These are phyloP conservation scores for Erythrolamprus reginae DNA, from an alignment of 2,113 vertebrate genomes.

Conservation along the genomic window DNA sequence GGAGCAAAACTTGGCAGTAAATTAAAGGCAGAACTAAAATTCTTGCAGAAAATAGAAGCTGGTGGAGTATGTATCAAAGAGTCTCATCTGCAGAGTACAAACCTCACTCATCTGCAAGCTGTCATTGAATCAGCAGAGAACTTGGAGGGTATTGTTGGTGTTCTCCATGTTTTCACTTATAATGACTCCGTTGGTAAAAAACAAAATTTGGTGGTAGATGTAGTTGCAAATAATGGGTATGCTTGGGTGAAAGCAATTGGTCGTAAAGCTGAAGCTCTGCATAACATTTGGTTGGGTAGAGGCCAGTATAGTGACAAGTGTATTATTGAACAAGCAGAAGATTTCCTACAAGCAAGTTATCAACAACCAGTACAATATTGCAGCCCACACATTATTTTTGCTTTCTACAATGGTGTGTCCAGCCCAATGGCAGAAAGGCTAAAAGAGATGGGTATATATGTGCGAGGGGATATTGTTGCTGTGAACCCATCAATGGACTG, in stretches of 20 bases:
- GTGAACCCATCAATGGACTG: slow-evolving; percentile 71
- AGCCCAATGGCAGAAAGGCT: slow-evolving; percentile 86
- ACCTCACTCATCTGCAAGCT: slow-evolving; percentile 89
- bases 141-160: slow-evolving; percentile 79
- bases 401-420: slow-evolving; percentile 92
- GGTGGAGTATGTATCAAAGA: slow-evolving; percentile 86
- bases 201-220: slow-evolving; percentile 87
- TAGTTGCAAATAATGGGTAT: slow-evolving; percentile 86
- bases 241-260: slow-evolving; percentile 97
- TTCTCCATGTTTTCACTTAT: slow-evolving; percentile 88
- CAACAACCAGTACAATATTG: slow-evolving; percentile 90
- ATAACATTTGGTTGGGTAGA: slow-evolving; percentile 94
- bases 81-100: slow-evolving; percentile 93
- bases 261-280: slow-evolving; percentile 91
- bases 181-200: slow-evolving; percentile 72
- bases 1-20: slow-evolving; percentile 86
- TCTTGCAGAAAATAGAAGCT: slow-evolving; percentile 82
- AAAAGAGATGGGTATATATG: slow-evolving; percentile 83
- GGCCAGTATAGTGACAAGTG: slow-evolving; percentile 96
- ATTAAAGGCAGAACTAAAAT: slow-evolving; percentile 87
- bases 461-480: slow-evolving; percentile 88
- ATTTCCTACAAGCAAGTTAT: slow-evolving; percentile 84
- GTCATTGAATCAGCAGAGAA: slow-evolving; percentile 85
- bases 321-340: slow-evolving; percentile 83
- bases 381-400: slow-evolving; percentile 88